phyloP scores from a whole-genome alignment of 2,113 vertebrate genomes.

The Ochotona princeps region DNA sequence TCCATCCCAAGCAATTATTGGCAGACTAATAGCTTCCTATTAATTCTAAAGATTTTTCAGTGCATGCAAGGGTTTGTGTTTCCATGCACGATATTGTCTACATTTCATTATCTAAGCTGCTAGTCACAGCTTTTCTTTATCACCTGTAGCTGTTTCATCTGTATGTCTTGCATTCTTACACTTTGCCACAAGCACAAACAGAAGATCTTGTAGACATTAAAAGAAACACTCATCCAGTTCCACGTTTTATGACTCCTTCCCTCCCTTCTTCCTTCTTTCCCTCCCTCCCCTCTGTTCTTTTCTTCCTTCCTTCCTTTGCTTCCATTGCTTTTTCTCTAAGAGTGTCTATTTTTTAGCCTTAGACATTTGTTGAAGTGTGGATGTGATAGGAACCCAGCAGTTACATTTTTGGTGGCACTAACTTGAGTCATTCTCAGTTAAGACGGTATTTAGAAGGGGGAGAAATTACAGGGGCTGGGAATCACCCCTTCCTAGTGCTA shows the following conservation, averaged over 20 bases:
- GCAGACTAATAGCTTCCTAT: background rate
- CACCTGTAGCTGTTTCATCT: background rate
- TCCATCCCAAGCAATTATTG: background rate
- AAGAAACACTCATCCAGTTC: background rate
- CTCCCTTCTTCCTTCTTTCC: no score
- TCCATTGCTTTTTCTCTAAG: conserved; percentile 38
- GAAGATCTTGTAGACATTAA: background rate
- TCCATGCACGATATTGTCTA: background rate
- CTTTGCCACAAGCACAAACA: background rate
- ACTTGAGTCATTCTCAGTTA: background rate
- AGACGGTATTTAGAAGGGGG: background rate
- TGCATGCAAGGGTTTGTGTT: background rate
- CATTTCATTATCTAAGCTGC: background rate
- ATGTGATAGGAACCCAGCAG: background rate
- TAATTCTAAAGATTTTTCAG: background rate
- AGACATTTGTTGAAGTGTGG: conserved; percentile 15
- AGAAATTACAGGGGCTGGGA: background rate
- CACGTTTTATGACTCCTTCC: background rate
- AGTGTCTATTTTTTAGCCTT: conserved; percentile 38
- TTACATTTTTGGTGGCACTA: background rate
- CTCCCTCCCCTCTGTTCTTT: no score
- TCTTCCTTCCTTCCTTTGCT: no score
- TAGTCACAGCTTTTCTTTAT: background rate
- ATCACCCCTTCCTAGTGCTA: background rate
- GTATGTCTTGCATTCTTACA: background rate